A percentile compares a stretch with the other conserved stretches of the same genome.
These are phyloP conservation scores for Zaprionus camerounensis DNA, from an alignment of 1,140 invertebrate genomes.

Conservation along the genomic window DNA sequence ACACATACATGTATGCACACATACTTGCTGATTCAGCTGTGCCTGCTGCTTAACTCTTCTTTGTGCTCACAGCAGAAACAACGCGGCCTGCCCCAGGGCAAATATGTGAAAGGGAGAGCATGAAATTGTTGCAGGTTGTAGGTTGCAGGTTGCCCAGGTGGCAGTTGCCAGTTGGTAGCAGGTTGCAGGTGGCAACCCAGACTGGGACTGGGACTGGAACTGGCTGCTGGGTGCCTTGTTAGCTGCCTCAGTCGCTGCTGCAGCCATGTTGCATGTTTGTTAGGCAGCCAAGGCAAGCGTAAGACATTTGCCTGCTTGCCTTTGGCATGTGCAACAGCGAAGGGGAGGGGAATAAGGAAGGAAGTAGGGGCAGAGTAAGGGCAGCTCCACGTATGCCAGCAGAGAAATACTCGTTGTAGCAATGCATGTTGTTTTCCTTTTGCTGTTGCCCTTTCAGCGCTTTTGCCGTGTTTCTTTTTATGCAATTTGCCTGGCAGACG, in stretches of 20 bases:
- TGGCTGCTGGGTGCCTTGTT: conserved; percentile 65
- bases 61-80: conserved; percentile 13
- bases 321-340: conserved; percentile 64
- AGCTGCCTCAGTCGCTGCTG: conserved; percentile 48
- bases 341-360: no score
- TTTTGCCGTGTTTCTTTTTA: conserved; percentile 44
- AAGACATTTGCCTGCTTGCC: conserved; percentile 76
- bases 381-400: not conserved
- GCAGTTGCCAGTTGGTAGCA: not conserved
- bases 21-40: not conserved
- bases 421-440: conserved; percentile 38
- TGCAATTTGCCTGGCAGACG: conserved; percentile 76
- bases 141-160: conserved; percentile 3
- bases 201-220: conserved; percentile 29
- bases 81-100: conserved; percentile 26
- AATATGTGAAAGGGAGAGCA: conserved; percentile 52
- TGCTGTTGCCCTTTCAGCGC: conserved; percentile 24
- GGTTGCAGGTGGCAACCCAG: not conserved
- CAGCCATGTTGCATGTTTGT: conserved; percentile 64
- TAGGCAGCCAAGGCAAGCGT: conserved; percentile 68
- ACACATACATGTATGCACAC: not conserved
- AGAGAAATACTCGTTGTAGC: conserved; percentile 14
- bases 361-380: not conserved
- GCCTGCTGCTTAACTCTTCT: conserved; percentile 8
- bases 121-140: conserved; percentile 25